These are phyloP conservation scores for Drusus annulatus DNA, from an alignment of 1,140 invertebrate species.

Conservation along the genomic window DNA sequence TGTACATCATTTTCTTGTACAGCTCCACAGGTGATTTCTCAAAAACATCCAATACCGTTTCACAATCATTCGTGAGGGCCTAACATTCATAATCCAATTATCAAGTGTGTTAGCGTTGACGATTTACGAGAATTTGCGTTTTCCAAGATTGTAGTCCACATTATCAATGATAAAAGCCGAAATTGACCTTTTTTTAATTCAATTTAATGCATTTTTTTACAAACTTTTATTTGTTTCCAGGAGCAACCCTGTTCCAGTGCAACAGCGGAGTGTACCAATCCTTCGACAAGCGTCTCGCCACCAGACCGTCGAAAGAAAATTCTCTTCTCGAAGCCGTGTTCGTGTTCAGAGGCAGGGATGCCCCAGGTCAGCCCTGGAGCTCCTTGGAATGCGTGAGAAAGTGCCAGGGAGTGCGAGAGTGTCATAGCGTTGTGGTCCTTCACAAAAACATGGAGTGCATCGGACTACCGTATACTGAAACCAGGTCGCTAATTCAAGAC, in stretches of 20 bases:
- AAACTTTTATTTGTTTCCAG: slow-evolving; percentile 15
- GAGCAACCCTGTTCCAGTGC: slow-evolving; percentile 42
- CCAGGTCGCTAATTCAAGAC: slow-evolving; percentile 61
- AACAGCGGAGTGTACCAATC: slow-evolving; percentile 23
- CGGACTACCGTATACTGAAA: slow-evolving; percentile 57
- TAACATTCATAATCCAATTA: too few species aligned
- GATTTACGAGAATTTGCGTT: too few species aligned
- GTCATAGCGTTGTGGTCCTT: slow-evolving; percentile 44
- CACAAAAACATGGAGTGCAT: slow-evolving; percentile 47
- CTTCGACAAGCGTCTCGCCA: slow-evolving; percentile 51
- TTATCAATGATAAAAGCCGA: too few species aligned
- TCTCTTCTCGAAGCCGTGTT: slow-evolving; percentile 38
- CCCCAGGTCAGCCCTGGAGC: slow-evolving; percentile 55
- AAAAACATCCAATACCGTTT: too few species aligned
- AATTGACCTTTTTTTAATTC: too few species aligned
- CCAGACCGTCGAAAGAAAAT: slow-evolving; percentile 26
- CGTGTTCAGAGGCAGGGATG: slow-evolving; percentile 39
- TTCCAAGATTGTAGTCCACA: too few species aligned
- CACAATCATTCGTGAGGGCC: too few species aligned
- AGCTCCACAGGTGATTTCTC: too few species aligned
- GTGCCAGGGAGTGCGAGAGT: slow-evolving; percentile 35
- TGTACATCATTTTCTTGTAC: too few species aligned
- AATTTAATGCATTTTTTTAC: not conserved
- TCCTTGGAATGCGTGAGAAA: slow-evolving; percentile 64
- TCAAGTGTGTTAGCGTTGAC: too few species aligned